A percentile compares a stretch with the other conserved stretches of the same genome.
phyloP scores from a whole-genome alignment of 2,113 vertebrate genomes.

The Salvelinus sp. region DNA sequence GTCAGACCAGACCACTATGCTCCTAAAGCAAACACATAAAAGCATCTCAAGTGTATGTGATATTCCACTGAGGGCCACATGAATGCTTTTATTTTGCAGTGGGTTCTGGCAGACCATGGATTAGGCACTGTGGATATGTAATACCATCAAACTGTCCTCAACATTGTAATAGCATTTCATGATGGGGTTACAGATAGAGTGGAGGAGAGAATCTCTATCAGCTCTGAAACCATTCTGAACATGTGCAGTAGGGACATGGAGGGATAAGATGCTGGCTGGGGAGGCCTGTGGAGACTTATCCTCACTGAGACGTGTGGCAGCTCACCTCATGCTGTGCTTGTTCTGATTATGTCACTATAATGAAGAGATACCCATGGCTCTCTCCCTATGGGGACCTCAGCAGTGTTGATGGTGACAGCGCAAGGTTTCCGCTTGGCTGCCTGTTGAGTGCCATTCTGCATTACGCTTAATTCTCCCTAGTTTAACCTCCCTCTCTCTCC shows the following conservation, averaged over 20 bases:
- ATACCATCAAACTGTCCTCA: slow-evolving; percentile 49
- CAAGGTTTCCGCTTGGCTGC: slow-evolving; percentile 35
- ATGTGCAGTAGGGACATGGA: background rate
- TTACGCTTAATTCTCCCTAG: slow-evolving; percentile 44
- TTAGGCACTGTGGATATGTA: slow-evolving; percentile 32
- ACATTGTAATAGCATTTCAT: slow-evolving; percentile 38
- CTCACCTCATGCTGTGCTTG: slow-evolving; percentile 43
- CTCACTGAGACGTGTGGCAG: slow-evolving; percentile 24
- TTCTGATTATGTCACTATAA: slow-evolving; percentile 62
- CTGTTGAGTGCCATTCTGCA: slow-evolving; percentile 45
- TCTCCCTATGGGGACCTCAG: slow-evolving; percentile 27
- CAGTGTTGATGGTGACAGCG: background rate
- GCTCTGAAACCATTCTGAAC: slow-evolving; percentile 21
- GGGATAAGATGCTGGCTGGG: background rate
- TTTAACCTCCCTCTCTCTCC: slow-evolving; percentile 25
- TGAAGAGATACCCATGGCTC: slow-evolving; percentile 40
- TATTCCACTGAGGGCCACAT: slow-evolving; percentile 37
- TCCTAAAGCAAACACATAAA: slow-evolving; percentile 52
- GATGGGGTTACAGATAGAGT: slow-evolving; percentile 47
- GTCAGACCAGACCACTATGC: slow-evolving; percentile 36
- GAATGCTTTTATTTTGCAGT: slow-evolving; percentile 37
- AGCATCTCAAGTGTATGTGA: slow-evolving; percentile 37
- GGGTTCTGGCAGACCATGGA: slow-evolving; percentile 35
- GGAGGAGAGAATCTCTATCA: slow-evolving; percentile 13
- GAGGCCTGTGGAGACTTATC: slow-evolving; percentile 28